Conservation (phyloP, 2,888 invertebrate species). For the Sipha maydis region DNA sequence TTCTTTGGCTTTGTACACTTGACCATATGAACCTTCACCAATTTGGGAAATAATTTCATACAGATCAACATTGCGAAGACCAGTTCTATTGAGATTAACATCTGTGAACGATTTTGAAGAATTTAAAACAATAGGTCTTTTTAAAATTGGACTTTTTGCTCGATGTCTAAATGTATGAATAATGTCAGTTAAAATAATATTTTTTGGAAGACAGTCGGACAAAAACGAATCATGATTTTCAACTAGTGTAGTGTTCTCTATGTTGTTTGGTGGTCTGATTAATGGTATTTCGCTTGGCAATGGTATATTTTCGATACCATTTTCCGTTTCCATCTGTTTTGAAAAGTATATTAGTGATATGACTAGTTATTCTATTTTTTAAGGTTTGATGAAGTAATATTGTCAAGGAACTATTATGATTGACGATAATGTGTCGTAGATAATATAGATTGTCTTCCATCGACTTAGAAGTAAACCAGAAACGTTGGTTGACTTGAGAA, state of each 20-base stretch:
- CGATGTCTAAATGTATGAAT: constrained; percentile 54
- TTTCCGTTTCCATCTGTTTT: constrained; percentile 59
- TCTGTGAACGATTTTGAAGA: constrained; percentile 12
- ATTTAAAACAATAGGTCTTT: constrained; percentile 54
- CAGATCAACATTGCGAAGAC: constrained; percentile 85
- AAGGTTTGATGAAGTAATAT: constrained; percentile 32
- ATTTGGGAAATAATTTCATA: constrained; percentile 97
- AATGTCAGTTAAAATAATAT: constrained; percentile 54
- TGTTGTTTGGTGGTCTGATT: constrained; percentile 32
- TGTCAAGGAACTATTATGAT: constrained; percentile 38
- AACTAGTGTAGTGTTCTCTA: constrained; percentile 51
- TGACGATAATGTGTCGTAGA: constrained; percentile 39
- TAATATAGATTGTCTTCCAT: constrained; percentile 54
- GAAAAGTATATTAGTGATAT: constrained; percentile 35
- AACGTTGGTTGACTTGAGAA: constrained; percentile 44
- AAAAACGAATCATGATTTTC: constrained; percentile 59
- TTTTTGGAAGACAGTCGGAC: constrained; percentile 58
- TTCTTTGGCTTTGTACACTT: constrained; percentile 95
- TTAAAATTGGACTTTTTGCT: constrained; percentile 55
- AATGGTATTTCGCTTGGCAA: constrained; percentile 44
- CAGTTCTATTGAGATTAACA: constrained; percentile 33
- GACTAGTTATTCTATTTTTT: constrained; percentile 46
- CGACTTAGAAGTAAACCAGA: constrained; percentile 46
- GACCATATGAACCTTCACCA: constrained; percentile 99
- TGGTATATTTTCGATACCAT: constrained; percentile 60